Percentiles rank a stretch among this genome's conserved stretches.
These are phyloP conservation scores for Masnerella sp. DNA, from an alignment of 2,888 invertebrate genomes.

Conservation along the genomic window DNA sequence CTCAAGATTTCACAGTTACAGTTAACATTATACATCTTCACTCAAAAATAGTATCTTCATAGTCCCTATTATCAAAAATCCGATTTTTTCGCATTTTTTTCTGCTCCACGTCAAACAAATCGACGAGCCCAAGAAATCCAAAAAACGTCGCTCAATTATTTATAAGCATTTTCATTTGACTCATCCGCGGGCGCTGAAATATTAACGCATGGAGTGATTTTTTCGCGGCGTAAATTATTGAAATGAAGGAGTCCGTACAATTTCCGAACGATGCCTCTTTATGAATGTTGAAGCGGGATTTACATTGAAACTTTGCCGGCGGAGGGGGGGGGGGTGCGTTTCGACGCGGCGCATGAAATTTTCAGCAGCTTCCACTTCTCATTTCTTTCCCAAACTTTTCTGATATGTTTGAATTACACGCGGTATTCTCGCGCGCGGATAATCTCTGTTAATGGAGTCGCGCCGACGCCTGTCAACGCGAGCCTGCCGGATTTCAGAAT, in stretches of 20 bases:
- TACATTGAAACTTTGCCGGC: slow-evolving; percentile 27
- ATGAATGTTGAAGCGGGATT: slow-evolving; percentile 49
- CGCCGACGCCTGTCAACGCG: slow-evolving; percentile 55
- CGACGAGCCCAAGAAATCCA: too few relatives aligned
- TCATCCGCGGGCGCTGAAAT: slow-evolving; percentile 13
- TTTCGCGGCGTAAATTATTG: slow-evolving; percentile 38
- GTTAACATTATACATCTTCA: too few relatives aligned
- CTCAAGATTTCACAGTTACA: too few relatives aligned
- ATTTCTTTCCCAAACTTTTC: slow-evolving; percentile 52
- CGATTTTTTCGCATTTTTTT: too few relatives aligned
- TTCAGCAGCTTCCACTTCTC: slow-evolving; percentile 35
- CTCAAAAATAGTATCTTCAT: too few relatives aligned
- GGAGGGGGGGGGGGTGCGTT: too few relatives aligned
- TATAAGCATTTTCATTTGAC: slow-evolving; percentile 30
- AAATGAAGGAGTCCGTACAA: slow-evolving; percentile 26
- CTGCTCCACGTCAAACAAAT: too few relatives aligned
- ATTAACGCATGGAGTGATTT: slow-evolving; percentile 27
- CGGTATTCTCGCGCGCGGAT: slow-evolving; percentile 43
- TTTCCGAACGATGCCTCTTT: slow-evolving; percentile 39
- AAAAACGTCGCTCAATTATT: slow-evolving; percentile 24
- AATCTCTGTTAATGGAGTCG: slow-evolving; percentile 61
- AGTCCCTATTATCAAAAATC: too few relatives aligned
- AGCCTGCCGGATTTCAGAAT: slow-evolving; percentile 42
- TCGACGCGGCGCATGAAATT: slow-evolving; percentile 46
- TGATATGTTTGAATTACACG: slow-evolving; percentile 55